Percentiles rank a stretch among this genome's conserved stretches.
Conservation (phyloP, 2,797 vertebrate genomes). For the Atherinosoma microstoma region DNA sequence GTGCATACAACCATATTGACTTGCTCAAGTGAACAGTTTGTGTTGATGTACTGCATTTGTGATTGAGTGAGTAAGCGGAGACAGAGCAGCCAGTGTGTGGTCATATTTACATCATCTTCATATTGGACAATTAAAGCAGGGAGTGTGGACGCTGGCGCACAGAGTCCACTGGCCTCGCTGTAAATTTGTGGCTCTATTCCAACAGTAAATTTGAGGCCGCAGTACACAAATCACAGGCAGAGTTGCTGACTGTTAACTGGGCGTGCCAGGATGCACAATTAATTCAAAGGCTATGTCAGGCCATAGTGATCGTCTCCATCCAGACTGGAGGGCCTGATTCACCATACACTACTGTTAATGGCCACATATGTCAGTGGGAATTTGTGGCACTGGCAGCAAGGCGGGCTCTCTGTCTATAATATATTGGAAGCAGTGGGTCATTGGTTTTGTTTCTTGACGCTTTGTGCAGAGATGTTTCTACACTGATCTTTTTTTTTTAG, state of each 20-base stretch:
- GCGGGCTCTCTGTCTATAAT: slow-evolving; percentile 63
- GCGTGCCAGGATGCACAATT: slow-evolving; percentile 75
- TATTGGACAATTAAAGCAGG: slow-evolving; percentile 63
- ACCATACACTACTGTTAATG: slow-evolving; percentile 76
- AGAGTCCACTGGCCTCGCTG: slow-evolving; percentile 36
- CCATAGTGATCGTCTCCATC: slow-evolving; percentile 71
- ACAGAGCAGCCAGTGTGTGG: slow-evolving; percentile 13
- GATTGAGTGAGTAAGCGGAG: slow-evolving; percentile 23
- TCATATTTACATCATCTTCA: slow-evolving; percentile 61
- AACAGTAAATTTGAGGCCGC: slow-evolving; percentile 67
- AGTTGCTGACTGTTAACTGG: slow-evolving; percentile 83
- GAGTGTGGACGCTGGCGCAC: slow-evolving; percentile 28
- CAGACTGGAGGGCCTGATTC: slow-evolving; percentile 61
- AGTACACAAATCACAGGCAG: slow-evolving; percentile 80
- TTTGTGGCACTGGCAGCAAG: slow-evolving; percentile 70
- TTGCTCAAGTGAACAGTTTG: slow-evolving; percentile 20
- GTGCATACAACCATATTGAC: slow-evolving; percentile 37
- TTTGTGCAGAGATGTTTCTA: slow-evolving; percentile 54
- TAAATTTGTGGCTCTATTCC: slow-evolving; percentile 72
- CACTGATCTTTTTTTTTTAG: slow-evolving; percentile 42
- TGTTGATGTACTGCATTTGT: slow-evolving; percentile 8
- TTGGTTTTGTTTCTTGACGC: slow-evolving; percentile 63
- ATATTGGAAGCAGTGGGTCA: slow-evolving; percentile 72
- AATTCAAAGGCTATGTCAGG: slow-evolving; percentile 79
- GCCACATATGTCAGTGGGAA: slow-evolving; percentile 72